Evolutionary conservation across 2,888 invertebrate species (phyloP).

Genomic region (Aphrophora alni): DNA sequence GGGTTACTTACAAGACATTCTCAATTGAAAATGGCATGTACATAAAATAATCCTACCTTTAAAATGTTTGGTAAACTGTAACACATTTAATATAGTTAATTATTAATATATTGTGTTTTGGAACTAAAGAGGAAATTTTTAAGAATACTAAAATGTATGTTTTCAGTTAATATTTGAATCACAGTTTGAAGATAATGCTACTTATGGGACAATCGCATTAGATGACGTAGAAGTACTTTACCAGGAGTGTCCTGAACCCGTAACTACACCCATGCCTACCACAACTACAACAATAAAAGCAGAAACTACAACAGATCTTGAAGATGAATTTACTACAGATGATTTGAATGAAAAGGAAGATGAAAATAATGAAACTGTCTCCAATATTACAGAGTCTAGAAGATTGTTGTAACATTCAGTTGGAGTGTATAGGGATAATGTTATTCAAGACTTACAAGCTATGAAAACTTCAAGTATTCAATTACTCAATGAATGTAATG

Average conservation of each 20-base stretch:
- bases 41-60: too few species aligned
- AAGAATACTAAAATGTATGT: background rate
- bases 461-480: too few species aligned
- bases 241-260: constrained; percentile 36
- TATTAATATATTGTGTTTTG: too few species aligned
- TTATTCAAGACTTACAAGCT: too few species aligned
- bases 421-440: too few species aligned
- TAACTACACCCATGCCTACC: background rate
- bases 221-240: constrained; percentile 49
- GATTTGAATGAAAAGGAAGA: background rate
- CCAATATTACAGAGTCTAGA: background rate
- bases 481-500: too few species aligned
- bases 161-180: constrained; percentile 51
- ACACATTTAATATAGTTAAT: too few species aligned
- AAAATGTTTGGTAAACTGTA: too few species aligned
- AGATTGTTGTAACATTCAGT: too few species aligned
- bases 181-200: constrained; percentile 45
- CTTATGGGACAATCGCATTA: constrained; percentile 48
- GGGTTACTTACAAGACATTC: too few species aligned
- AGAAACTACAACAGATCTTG: background rate
- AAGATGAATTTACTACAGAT: background rate
- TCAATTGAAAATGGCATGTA: too few species aligned
- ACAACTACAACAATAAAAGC: background rate
- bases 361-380: background rate
- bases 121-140: too few species aligned